Base-by-base conservation (phyloP, 1,140 invertebrate genomes). In the Drosophila melanica region DNA sequence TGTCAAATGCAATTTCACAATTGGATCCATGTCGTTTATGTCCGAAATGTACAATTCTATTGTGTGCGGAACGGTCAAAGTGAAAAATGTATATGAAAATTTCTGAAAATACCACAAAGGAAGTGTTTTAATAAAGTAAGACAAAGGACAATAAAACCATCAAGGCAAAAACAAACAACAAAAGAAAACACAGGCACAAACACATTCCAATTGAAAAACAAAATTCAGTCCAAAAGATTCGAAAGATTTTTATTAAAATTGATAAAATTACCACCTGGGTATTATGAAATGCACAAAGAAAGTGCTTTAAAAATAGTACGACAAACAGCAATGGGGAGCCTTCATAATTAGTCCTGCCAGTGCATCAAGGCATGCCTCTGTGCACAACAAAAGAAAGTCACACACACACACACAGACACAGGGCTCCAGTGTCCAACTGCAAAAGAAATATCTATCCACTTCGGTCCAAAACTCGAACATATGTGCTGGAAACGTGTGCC, bases 401-500 rank as follows among this genome's bases (percentile, higher is more conserved):
- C 50, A 18, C 30, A 1, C 48, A 10, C 50, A 18, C 30, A 1
- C 12, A 37, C 23, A 53, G n/a, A 10, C n/a, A 33, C 27, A 41
- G 42, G 33, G 37, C 39, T 9, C 16, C 42, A 11, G 27, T 14
- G n/a, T 16, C 5, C 35, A 50, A 59, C 18, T 66, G 59, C 27
- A 16, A 37, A 14, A 30, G 16, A 64, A 23, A 23, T 23, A 23
- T 55, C 42, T 44, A 47, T 60, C 41, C 57, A 47, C 57, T 58
- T 58, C 18, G 27, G 12, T 55, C 39, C 30, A 30, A 30, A 55
- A 57, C 68, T 71, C 37, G 37, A 50, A 50, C 68, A 71, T 71
- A 71, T 65, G 66, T 37, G 47, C 50, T 41, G 59, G 60, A 53
- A 53, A 53, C 47, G 63, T 66, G 51, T 35, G 63, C 14, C 16